Percentiles rank a stretch among this genome's conserved stretches.
Evolutionary conservation across 1,140 invertebrate species (phyloP).

Genomic region (Hesperophylax magnus): DNA sequence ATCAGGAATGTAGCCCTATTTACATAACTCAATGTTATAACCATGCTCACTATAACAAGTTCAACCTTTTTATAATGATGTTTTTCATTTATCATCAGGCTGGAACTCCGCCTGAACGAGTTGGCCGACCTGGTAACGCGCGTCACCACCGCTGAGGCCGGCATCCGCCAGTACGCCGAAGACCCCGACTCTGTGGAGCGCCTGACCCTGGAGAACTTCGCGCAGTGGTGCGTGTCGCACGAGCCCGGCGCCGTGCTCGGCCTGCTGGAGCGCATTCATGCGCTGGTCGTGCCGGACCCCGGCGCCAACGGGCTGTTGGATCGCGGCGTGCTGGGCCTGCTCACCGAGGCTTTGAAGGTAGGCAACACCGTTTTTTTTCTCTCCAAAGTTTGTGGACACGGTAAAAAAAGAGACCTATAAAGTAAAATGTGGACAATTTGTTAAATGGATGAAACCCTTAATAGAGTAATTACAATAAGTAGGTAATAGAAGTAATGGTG

Average conservation of each 20-base stretch:
- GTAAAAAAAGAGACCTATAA: too few species aligned
- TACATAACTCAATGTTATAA: too few species aligned
- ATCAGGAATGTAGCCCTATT: too few species aligned
- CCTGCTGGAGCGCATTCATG: constrained; percentile 78
- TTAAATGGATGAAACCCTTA: too few species aligned
- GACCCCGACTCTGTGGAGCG: constrained; percentile 71
- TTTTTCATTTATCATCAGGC: constrained; percentile 48
- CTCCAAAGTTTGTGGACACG: too few species aligned
- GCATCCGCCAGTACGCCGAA: constrained; percentile 71
- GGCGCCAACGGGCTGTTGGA: constrained; percentile 62
- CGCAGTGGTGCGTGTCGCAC: constrained; percentile 76
- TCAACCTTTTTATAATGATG: not conserved
- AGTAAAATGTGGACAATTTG: too few species aligned
- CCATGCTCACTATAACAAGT: too few species aligned
- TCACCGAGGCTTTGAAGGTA: constrained; percentile 71
- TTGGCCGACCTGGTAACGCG: constrained; percentile 73
- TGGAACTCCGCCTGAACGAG: constrained; percentile 73
- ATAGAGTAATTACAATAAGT: too few species aligned
- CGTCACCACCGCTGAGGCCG: constrained; percentile 71
- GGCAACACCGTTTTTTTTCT: too few species aligned
- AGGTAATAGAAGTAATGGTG: too few species aligned
- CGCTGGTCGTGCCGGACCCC: constrained; percentile 68
- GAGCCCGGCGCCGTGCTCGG: constrained; percentile 74
- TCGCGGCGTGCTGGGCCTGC: constrained; percentile 66
- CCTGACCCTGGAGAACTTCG: constrained; percentile 79